Percentiles rank a stretch among this genome's conserved stretches.
phyloP scores from a whole-genome alignment of 2,888 invertebrate genomes.

The Drosophila buzzatii region DNA sequence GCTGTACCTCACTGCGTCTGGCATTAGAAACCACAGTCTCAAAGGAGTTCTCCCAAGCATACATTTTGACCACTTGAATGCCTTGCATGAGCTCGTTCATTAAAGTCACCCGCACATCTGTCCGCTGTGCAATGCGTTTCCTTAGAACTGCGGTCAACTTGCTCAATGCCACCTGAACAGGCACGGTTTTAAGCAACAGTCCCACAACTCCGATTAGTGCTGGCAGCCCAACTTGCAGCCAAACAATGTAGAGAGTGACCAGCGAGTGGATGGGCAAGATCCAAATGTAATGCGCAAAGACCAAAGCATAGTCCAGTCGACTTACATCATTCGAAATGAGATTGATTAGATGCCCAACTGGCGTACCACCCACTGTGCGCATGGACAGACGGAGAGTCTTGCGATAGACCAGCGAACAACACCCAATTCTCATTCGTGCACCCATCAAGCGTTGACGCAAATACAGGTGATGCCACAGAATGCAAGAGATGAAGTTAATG shows the following conservation, averaged over 20 bases:
- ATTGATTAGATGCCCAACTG: conserved; percentile 96
- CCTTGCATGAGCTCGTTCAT: conserved; percentile 98
- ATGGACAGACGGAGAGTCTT: conserved; percentile 90
- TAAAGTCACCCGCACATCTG: conserved; percentile 95
- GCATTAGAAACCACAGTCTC: conserved; percentile 91
- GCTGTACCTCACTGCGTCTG: conserved; percentile 89
- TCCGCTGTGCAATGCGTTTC: conserved; percentile 92
- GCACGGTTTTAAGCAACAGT: conserved; percentile 91
- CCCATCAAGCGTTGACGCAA: conserved; percentile 86
- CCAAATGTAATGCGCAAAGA: conserved; percentile 95
- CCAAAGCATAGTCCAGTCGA: conserved; percentile 94
- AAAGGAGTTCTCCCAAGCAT: conserved; percentile 97
- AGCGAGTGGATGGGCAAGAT: conserved; percentile 90
- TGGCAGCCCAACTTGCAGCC: conserved; percentile 90
- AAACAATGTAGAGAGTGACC: conserved; percentile 92
- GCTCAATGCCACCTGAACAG: conserved; percentile 89
- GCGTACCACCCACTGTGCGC: conserved; percentile 89
- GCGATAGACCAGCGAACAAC: conserved; percentile 85
- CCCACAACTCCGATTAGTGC: conserved; percentile 92
- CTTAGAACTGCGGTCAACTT: conserved; percentile 86
- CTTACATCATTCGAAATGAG: conserved; percentile 97
- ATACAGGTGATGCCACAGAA: conserved; percentile 85
- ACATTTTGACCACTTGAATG: conserved; percentile 98
- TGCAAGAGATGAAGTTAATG: conserved; percentile 86
- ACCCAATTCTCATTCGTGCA: conserved; percentile 89